Base-by-base conservation (phyloP, 2,113 vertebrate species). In the Pituophis catenifer region DNA sequence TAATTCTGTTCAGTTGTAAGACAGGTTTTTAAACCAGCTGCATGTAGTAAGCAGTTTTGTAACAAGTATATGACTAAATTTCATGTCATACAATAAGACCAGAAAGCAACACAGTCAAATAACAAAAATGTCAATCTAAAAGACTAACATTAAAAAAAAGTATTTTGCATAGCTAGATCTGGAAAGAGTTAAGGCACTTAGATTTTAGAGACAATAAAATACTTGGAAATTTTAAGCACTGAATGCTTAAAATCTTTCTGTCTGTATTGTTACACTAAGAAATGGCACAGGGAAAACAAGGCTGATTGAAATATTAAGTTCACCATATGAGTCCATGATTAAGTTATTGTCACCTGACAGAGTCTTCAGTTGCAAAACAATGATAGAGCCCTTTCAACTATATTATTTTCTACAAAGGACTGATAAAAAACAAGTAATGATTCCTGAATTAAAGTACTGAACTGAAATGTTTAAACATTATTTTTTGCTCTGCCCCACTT, bases 81-180 rank as follows among this genome's bases (percentile, higher is more conserved):
- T 97, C 93, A 96, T 97, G 97, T 97, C 95, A 94, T 97, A 97
- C 96, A 95, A 93, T 96, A 97, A 94, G 96, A 98, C 97, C 95
- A 94, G 96, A 96, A 94, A 98, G 96, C 97, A 96, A 94, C 95
- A 98, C 96, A 97, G 95, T 94, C 94, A 91, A 94, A 95, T 96
- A 97, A 97, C 97, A 96, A 95, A 94, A 97, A 95, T 93, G 95
- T 98, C 97, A 65, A 38, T 95, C 95, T 95, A 93, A 92, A 97
- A 97, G 96, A 96, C 96, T 95, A 98, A 97, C 96, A 97, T 96
- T 81, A 48, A 65, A 92, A 88, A 97, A 98, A 98, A 98, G 98
- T 97, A 98, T 96, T 98, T 99, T 99, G 99, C 99, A 99, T 99
- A 99, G 99, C 99, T 99, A 98, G 98, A 98, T 98, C 98, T 98